Percentiles rank a stretch among this genome's conserved stretches.
phyloP scores from a whole-genome alignment of 37 sponge, comb jelly and placozoan genomes.

The Spongia lamella region DNA sequence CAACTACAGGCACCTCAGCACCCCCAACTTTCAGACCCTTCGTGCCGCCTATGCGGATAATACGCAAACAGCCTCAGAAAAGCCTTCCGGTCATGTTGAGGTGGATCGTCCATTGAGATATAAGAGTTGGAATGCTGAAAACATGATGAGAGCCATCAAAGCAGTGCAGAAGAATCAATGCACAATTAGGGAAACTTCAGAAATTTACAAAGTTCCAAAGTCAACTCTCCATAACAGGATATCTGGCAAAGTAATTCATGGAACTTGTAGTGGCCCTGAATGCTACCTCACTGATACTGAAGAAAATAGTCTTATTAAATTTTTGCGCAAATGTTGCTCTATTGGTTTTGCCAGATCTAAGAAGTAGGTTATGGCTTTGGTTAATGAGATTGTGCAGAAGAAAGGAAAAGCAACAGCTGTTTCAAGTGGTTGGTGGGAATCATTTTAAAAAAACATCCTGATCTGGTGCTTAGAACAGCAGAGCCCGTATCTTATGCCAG shows the following conservation, averaged over 20 bases:
- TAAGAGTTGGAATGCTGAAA: no score
- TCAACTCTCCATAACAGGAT: conserved; percentile 5
- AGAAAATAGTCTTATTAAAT: background rate
- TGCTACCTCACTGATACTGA: background rate
- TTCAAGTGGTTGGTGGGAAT: conserved; percentile 42
- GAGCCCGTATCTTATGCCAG: background rate
- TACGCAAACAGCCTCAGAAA: no score
- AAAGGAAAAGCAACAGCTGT: conserved; percentile 23
- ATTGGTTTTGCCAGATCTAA: no score
- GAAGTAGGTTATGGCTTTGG: no score
- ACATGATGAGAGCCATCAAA: no score
- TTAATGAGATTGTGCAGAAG: background rate
- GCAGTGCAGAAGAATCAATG: background rate
- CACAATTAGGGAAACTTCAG: background rate
- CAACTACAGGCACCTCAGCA: no score
- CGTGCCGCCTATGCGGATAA: no score
- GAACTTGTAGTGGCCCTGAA: background rate
- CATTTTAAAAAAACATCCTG: conserved; percentile 13
- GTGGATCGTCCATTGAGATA: no score
- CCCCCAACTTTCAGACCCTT: no score
- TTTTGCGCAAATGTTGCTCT: no score
- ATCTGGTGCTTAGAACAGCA: background rate
- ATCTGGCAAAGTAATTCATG: background rate
- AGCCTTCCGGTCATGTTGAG: no score
- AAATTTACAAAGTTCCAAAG: background rate